Percentiles rank a stretch among this genome's conserved stretches.
Evolutionary conservation across 2,888 invertebrate genomes (phyloP).

Genomic region (Euzophera pinguis): DNA sequence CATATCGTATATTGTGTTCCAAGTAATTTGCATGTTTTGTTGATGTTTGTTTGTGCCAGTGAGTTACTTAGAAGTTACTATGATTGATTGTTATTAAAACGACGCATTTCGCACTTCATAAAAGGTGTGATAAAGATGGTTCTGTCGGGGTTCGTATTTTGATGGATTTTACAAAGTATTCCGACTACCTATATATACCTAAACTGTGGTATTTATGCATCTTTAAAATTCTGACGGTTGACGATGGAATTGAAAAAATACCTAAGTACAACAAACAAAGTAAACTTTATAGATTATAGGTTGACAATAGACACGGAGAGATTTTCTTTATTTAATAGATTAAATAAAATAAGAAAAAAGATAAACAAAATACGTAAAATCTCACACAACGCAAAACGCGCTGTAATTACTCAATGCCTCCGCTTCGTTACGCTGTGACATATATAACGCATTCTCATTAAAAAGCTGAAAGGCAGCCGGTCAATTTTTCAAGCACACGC

Average conservation of each 20-base stretch:
- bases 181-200: no score
- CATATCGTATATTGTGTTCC: conserved; percentile 47
- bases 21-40: conserved; percentile 51
- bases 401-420: conserved; percentile 18
- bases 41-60: conserved; percentile 57
- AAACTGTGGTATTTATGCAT: no score
- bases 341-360: neutral
- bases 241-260: no score
- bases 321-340: no score
- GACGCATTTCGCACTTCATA: conserved; percentile 53
- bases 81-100: conserved; percentile 57
- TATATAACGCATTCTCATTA: conserved; percentile 19
- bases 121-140: conserved; percentile 25
- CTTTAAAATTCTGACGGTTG: no score
- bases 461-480: conserved; percentile 28
- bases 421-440: conserved; percentile 18
- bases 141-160: neutral
- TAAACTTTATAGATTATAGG: no score
- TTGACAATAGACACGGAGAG: no score
- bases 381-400: neutral
- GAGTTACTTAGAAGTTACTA: conserved; percentile 52
- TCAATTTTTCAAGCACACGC: conserved; percentile 36
- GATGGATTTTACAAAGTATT: no score
- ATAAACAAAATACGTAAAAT: neutral
- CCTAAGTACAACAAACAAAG: no score